Evolutionary conservation across 2,888 invertebrate genomes (phyloP), one percentile per base, ranked within the genome.

Genomic region (Corbicula japonica): DNA sequence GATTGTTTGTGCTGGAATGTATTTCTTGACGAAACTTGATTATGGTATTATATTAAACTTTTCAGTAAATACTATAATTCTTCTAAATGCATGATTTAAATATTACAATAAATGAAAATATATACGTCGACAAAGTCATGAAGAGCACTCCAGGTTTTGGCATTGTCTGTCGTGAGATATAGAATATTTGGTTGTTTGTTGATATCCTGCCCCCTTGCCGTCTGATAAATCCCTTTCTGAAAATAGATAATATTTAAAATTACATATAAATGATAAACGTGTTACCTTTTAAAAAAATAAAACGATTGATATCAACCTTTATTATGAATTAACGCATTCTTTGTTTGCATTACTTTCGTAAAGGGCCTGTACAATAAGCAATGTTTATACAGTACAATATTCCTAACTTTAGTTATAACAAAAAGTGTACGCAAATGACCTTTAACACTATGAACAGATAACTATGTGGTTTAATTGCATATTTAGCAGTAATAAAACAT

Each of bases 171-270:
- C 23, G 93, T 92, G 21, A 93, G 88, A 80, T 93, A 93, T 46
- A 93, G 85, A 52, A 92, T 90, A 73, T 93, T 92, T 48, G 92
- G 91, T 62, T 91, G 88, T 54, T 90, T 83, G 74, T 92, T 91
- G 77, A 93, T 92, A 71, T 92, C 91, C 80, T 93, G 92, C 5
- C 93, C 93, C 56, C 92, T 62, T 32, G 92, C 92, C 8, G 92
- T 93, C 80, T 93, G 81, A 73, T 89, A 92, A 35, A 92, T 90
- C 6, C 92, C 92, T 76, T 91, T 82, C 77, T 77, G 61, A 1
- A 72, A 68, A 41, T 35, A 2, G 23, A 61, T 8, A 56, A 2
- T n/a, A 26, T 23, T 28, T n/a, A 4, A 54, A 0, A 54, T 12
- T 30, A 38, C 41, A 8, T 38, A 8, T 38, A 38, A 15, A 8